These are phyloP conservation scores for Apteryx owenii DNA, from an alignment of 2,113 vertebrate genomes.

Conservation along the genomic window DNA sequence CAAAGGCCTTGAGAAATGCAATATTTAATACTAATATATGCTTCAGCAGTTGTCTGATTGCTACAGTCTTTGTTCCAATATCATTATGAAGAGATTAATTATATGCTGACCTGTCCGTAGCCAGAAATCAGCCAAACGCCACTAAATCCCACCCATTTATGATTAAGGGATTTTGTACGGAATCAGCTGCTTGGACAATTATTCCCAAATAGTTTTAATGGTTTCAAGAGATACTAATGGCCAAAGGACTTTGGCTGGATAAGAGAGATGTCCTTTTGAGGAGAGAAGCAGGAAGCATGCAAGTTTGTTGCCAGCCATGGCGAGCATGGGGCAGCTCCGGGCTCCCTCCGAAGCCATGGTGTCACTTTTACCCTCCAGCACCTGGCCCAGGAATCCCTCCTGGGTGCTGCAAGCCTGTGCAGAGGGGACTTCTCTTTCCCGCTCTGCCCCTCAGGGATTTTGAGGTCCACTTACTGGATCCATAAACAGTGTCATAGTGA, in stretches of 20 bases:
- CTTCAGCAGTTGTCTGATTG: neutral
- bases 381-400: too few species aligned
- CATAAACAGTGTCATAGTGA: neutral
- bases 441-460: neutral
- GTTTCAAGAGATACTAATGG: neutral
- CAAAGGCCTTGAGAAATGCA: neutral
- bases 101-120: neutral
- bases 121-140: neutral
- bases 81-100: neutral
- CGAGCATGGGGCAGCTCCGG: too few species aligned
- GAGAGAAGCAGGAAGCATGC: neutral
- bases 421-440: neutral
- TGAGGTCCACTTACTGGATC: too few species aligned
- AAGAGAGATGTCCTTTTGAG: neutral
- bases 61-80: neutral
- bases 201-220: neutral
- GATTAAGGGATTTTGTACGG: neutral
- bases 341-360: too few species aligned
- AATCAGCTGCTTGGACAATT: neutral
- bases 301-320: neutral
- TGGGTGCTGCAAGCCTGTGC: too few species aligned
- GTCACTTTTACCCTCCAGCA: too few species aligned
- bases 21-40: rapidly evolving
- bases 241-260: too few species aligned
- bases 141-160: rapidly evolving